Conservation (phyloP, 2,113 vertebrate genomes). For the Hyperopisus bebe region DNA sequence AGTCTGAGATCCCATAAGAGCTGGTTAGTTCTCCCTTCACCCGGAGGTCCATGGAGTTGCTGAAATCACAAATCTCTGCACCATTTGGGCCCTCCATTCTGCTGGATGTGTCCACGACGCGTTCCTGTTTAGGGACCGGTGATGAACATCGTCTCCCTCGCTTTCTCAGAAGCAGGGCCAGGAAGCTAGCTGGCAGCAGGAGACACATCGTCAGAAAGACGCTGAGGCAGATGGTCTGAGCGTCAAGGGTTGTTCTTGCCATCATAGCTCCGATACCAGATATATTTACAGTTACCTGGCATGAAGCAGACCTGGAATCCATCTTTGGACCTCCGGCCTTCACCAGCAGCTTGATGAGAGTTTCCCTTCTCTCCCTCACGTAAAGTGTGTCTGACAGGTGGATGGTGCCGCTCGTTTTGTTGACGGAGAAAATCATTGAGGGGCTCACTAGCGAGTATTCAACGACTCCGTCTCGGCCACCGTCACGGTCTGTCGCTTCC, state of each 20-base stretch:
- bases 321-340: conserved; percentile 71
- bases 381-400: conserved; percentile 63
- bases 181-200: conserved; percentile 59
- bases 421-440: conserved; percentile 72
- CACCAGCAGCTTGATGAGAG: conserved; percentile 64
- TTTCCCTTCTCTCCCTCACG: conserved; percentile 44
- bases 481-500: conserved; percentile 75
- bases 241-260: conserved; percentile 37
- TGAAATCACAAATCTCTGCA: conserved; percentile 47
- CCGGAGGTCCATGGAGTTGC: conserved; percentile 52
- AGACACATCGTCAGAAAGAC: conserved; percentile 64
- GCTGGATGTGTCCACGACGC: conserved; percentile 29
- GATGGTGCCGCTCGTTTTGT: conserved; percentile 73
- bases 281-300: conserved; percentile 72
- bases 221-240: conserved; percentile 60
- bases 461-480: conserved; percentile 75
- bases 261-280: conserved; percentile 57
- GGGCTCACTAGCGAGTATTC: conserved; percentile 66
- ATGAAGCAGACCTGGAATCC: conserved; percentile 68
- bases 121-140: conserved; percentile 40
- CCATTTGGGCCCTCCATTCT: conserved; percentile 29
- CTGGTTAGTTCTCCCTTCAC: conserved; percentile 50
- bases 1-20: conserved; percentile 60
- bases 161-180: conserved; percentile 60
- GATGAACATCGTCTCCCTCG: conserved; percentile 54